Evolutionary conservation across 2,888 invertebrate species (phyloP).

Genomic region (Agrochola litura): DNA sequence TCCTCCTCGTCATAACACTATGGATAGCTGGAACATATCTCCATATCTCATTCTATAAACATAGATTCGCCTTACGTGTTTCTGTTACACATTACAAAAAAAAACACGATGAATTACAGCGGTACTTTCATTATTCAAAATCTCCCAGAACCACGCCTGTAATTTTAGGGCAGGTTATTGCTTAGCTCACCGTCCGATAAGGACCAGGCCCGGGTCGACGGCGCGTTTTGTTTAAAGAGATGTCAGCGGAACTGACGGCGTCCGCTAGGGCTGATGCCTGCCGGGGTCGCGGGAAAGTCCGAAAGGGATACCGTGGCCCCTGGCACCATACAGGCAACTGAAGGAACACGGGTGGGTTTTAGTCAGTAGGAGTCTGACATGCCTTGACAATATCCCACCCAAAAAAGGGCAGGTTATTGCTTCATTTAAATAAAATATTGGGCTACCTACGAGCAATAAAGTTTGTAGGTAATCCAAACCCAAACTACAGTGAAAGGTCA

Average conservation of each 20-base stretch:
- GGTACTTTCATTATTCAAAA: background rate
- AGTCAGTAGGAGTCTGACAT: too few relatives aligned
- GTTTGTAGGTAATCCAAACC: background rate
- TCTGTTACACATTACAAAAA: background rate
- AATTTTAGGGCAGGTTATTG: background rate
- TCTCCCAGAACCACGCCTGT: background rate
- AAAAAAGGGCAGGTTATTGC: background rate
- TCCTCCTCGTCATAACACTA: slow-evolving; percentile 19
- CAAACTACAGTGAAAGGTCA: slow-evolving; percentile 27
- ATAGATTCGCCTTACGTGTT: background rate
- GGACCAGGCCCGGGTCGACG: too few relatives aligned
- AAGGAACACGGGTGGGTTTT: too few relatives aligned
- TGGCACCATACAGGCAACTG: too few relatives aligned
- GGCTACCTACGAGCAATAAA: background rate
- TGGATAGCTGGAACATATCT: slow-evolving; percentile 12
- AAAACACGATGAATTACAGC: background rate
- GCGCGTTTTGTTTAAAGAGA: too few relatives aligned
- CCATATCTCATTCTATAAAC: slow-evolving; percentile 8
- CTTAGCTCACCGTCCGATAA: too few relatives aligned
- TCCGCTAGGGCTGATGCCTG: too few relatives aligned
- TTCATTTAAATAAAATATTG: slow-evolving; percentile 6
- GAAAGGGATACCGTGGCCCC: too few relatives aligned
- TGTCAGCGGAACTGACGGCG: too few relatives aligned
- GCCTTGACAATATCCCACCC: too few relatives aligned
- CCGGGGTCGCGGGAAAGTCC: too few relatives aligned